Conservation (phyloP, 2,888 invertebrate species). For the Acanthococcus lagerstroemiae region DNA sequence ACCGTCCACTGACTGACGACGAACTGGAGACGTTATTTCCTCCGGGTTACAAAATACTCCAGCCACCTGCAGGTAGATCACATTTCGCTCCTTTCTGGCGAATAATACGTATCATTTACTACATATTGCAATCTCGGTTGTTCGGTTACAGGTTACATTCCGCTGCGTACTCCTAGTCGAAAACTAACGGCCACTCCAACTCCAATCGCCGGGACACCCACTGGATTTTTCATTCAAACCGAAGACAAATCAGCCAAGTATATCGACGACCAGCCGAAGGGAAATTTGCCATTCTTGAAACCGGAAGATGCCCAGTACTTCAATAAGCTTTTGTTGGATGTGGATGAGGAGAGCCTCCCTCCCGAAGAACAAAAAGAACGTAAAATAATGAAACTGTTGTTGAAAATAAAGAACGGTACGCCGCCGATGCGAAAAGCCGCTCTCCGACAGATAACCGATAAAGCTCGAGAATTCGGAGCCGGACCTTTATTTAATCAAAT, state of each 20-base stretch:
- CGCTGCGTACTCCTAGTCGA: conserved; percentile 92
- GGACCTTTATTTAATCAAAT: conserved; percentile 99
- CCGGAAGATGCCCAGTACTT: conserved; percentile 99
- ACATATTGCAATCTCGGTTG: not conserved
- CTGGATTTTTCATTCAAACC: conserved; percentile 92
- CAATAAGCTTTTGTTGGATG: conserved; percentile 93
- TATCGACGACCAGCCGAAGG: conserved; percentile 95
- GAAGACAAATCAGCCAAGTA: conserved; percentile 78
- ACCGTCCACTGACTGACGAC: conserved; percentile 91
- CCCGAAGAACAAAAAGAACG: conserved; percentile 97
- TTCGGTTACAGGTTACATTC: conserved; percentile 61
- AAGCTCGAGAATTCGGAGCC: conserved; percentile 95
- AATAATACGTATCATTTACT: not conserved
- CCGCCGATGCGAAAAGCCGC: conserved; percentile 99
- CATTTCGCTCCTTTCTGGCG: not conserved
- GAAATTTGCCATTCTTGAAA: conserved; percentile 96
- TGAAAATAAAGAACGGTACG: conserved; percentile 99
- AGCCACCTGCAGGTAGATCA: conserved; percentile 72
- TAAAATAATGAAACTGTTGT: conserved; percentile 94
- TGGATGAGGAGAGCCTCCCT: conserved; percentile 89
- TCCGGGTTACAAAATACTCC: conserved; percentile 91
- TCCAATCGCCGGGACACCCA: conserved; percentile 82
- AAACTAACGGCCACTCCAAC: conserved; percentile 98
- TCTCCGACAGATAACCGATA: conserved; percentile 93
- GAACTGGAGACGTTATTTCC: conserved; percentile 97